A percentile compares a stretch with the other conserved stretches of the same genome.
Evolutionary conservation across 1,140 invertebrate genomes (phyloP).

Genomic region (Tetramorium parvispinum): DNA sequence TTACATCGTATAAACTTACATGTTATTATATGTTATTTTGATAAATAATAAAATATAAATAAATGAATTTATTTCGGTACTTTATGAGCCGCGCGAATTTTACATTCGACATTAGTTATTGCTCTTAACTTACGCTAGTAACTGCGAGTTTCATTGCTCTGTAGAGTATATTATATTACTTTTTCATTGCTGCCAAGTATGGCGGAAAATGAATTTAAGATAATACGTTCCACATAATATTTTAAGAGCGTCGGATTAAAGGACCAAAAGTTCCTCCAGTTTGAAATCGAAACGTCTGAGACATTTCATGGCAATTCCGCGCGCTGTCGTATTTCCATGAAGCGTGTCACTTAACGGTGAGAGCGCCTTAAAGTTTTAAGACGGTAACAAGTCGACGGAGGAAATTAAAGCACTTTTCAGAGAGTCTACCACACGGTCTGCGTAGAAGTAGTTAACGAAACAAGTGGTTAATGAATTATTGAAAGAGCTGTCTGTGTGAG

Average conservation of each 20-base stretch:
- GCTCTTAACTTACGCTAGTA: background rate
- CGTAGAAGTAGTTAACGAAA: slow-evolving; percentile 67
- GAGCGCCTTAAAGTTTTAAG: slow-evolving; percentile 70
- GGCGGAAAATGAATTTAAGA: slow-evolving; percentile 1
- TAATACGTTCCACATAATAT: slow-evolving; percentile 47
- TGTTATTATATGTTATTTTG: background rate
- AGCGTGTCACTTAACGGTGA: slow-evolving; percentile 61
- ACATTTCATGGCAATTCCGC: slow-evolving; percentile 45
- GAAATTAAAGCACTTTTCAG: slow-evolving; percentile 70
- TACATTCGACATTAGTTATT: background rate
- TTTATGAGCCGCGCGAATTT: background rate
- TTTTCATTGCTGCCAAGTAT: slow-evolving; percentile 32
- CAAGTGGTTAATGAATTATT: slow-evolving; percentile 74
- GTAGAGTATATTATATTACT: slow-evolving; percentile 45
- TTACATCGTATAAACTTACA: too few relatives aligned
- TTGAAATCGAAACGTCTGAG: slow-evolving; percentile 64
- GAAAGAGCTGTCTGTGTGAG: slow-evolving; percentile 60
- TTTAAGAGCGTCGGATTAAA: slow-evolving; percentile 50
- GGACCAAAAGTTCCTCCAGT: slow-evolving; percentile 50
- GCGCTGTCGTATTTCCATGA: slow-evolving; percentile 64
- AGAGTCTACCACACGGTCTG: slow-evolving; percentile 57
- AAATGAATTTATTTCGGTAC: background rate
- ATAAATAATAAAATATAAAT: background rate
- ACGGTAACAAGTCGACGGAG: slow-evolving; percentile 69
- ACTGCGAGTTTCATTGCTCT: slow-evolving; percentile 14